Base-by-base conservation (phyloP, 2,888 invertebrate species). In the Aspidiotus destructor region DNA sequence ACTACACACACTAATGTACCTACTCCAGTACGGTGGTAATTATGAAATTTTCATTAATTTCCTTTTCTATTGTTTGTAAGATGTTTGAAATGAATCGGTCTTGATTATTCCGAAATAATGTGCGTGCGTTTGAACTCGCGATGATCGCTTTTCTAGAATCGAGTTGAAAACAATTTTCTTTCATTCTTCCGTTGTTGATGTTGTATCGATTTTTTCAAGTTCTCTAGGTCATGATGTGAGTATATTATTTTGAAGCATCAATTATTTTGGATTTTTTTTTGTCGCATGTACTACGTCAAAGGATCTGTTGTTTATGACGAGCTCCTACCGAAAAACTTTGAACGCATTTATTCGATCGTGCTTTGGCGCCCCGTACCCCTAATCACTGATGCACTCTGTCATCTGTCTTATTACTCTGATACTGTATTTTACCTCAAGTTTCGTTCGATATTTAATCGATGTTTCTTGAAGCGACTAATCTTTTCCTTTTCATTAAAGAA, bases 211-310 rank as follows among this genome's bases (percentile, higher is more conserved):
- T 58, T 67, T 57, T 67, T 60, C 52, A 53, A 53, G 52, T 40
- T 67, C 67, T 67, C 58, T 67, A 67, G 67, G 67, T 67, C 67
- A 67, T 60, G 58, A 67, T 67, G 67, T 67, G 48, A 57, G 60
- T 67, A 67, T 67, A 58, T 15, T 48, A 40, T 57, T 2, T 54
- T 17, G 10, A n/a, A 54, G 55, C 15, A 54, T 8, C 15, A n/a
- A n/a, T n/a, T n/a, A n/a, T 54, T 8, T 54, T 13, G 5, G 5
- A 13, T n/a, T 54, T 54, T n/a, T 54, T 54, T 9, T 54, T 9
- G 10, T 54, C 55, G 1, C 1, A n/a, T 54, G 9, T 54, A 54
- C 9, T 17, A 54, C 13, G n/a, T 52, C 13, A 13, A 54, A 13
- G n/a, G 9, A 13, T 2, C 55, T 13, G 17, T 54, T 54, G n/a